These are phyloP conservation scores for Lamellibrachia satsuma DNA, from an alignment of 2,888 invertebrate species.

Conservation along the genomic window DNA sequence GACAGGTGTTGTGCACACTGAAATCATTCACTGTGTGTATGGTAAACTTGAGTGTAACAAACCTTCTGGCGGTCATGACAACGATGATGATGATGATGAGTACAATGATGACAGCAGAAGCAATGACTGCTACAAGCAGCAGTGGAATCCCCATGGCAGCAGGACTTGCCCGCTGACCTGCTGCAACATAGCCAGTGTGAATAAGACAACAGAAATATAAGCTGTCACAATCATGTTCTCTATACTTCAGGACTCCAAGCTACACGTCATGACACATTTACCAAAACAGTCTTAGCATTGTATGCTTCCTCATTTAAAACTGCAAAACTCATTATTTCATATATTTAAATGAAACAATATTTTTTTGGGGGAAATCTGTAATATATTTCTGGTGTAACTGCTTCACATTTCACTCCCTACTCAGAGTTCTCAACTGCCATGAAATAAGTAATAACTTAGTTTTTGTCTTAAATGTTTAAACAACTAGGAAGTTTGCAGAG, in stretches of 20 bases:
- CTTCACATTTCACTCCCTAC: not conserved
- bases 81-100: slow-evolving; percentile 36
- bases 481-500: not conserved
- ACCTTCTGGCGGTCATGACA: slow-evolving; percentile 13
- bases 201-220: not conserved
- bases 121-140: slow-evolving; percentile 37
- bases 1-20: not conserved
- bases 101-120: slow-evolving; percentile 33
- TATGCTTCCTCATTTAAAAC: not conserved
- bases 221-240: not conserved
- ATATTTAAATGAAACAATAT: not conserved
- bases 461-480: not conserved
- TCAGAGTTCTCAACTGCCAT: not conserved
- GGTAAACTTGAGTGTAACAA: slow-evolving; percentile 9
- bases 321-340: not conserved
- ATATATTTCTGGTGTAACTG: not conserved
- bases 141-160: not conserved
- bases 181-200: not conserved
- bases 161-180: not conserved
- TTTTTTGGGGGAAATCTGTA: not conserved
- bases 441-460: not conserved
- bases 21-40: not conserved
- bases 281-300: not conserved
- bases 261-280: too few species aligned
- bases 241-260: too few species aligned